Percentiles rank a stretch among this genome's conserved stretches.
phyloP scores from a whole-genome alignment of 2,888 invertebrate species.

The Apamea epomidion region DNA sequence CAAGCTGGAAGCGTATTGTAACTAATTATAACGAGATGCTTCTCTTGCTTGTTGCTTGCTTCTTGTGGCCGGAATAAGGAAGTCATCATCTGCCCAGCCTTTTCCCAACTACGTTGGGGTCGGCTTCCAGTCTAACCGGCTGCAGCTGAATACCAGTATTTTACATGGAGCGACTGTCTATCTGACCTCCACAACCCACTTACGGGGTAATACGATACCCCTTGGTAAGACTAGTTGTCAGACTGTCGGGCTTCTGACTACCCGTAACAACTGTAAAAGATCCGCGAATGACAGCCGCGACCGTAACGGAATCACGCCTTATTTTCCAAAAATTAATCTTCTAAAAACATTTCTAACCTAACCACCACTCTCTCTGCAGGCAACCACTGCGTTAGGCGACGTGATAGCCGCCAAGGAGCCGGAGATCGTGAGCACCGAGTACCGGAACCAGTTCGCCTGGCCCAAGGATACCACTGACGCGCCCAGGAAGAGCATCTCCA shows the following conservation, averaged over 20 bases:
- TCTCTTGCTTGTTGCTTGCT: background rate
- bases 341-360: background rate
- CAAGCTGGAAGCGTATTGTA: constrained; percentile 11
- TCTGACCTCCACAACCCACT: too few relatives aligned
- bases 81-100: background rate
- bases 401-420: constrained; percentile 91
- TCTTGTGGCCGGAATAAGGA: background rate
- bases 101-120: too few relatives aligned
- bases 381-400: constrained; percentile 92
- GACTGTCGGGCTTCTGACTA: too few relatives aligned
- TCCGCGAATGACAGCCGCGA: too few relatives aligned
- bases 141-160: too few relatives aligned
- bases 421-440: constrained; percentile 92
- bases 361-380: constrained; percentile 71
- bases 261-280: too few relatives aligned
- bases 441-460: constrained; percentile 97
- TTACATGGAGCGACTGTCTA: too few relatives aligned
- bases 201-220: too few relatives aligned
- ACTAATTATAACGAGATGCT: constrained; percentile 34
- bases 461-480: constrained; percentile 92
- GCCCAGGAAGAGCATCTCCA: constrained; percentile 96
- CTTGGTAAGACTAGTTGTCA: too few relatives aligned
- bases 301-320: background rate
- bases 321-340: background rate
- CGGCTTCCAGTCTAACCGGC: too few relatives aligned